Evolutionary conservation across 1,140 invertebrate species (phyloP).

Genomic region (Aphis craccivora): DNA sequence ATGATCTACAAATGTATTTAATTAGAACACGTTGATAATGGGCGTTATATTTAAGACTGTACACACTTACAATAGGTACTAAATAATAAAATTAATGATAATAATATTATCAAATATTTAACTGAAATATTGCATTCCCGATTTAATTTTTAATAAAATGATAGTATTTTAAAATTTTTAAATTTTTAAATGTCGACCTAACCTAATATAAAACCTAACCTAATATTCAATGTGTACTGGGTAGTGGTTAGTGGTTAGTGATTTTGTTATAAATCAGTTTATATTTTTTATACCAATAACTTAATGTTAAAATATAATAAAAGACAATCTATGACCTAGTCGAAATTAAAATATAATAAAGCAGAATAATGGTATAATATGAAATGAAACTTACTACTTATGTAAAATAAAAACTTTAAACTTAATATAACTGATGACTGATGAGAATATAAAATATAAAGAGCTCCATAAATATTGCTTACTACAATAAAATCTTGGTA

Average conservation of each 20-base stretch:
- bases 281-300: neutral
- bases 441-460: neutral
- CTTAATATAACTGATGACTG: too few relatives aligned
- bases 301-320: neutral
- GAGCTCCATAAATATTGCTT: neutral
- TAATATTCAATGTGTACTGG: neutral
- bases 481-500: neutral
- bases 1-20: neutral
- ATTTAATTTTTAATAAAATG: neutral
- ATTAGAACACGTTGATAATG: neutral
- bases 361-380: neutral
- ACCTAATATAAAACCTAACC: neutral
- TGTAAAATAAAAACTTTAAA: neutral
- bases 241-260: neutral
- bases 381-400: neutral
- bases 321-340: neutral
- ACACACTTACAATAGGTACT: conserved; percentile 19
- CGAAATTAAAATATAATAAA: neutral
- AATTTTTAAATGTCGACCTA: neutral
- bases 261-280: neutral
- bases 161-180: neutral
- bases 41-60: neutral
- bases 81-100: neutral
- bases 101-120: neutral
- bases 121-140: neutral